Base-by-base conservation (phyloP, 2,888 invertebrate species). In the Dendrolimus houi region DNA sequence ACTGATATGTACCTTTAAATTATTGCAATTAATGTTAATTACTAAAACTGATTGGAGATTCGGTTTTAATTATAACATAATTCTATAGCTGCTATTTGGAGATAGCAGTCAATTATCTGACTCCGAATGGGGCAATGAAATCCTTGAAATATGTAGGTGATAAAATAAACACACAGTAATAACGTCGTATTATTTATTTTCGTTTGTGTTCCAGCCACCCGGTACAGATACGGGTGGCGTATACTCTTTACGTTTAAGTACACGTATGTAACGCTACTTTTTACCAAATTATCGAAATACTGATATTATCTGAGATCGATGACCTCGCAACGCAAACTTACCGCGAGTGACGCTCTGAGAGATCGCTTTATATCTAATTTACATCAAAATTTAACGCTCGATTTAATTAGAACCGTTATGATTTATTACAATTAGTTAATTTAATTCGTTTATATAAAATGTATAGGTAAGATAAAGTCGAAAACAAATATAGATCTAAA, bases 131-230 rank as follows among this genome's bases (percentile, higher is more conserved):
- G 29, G 29, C 6, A 29, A 29, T 29, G 29, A 29, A 29, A 6
- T 1, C 29, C 3, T 6, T 3, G 29, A 29, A 29, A 40, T 52
- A 52, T 47, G 42, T 40, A 53, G 56, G 57, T 13, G 61, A 59
- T 59, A 67, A 83, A 81, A 79, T 72, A 81, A 87, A 66, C 65
- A 68, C 63, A 55, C 53, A 63, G 55, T 82, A 89, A 47, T 10
- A 47, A 89, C 89, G 88, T 89, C 84, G 87, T 89, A 89, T 88
- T 89, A 88, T 89, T 89, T 89, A 88, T 88, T 89, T 83, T 83
- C 74, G 80, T 85, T 76, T 80, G 85, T 86, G 87, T 83, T 82
- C 72, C 85, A 82, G 83, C 83, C 86, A 71, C 83, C 76, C 85
- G 79, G 75, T 85, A 85, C 82, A 87, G 68, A 75, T 71, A 69